Percentiles rank a stretch among this genome's conserved stretches.
phyloP scores from a whole-genome alignment of 2,888 invertebrate genomes.

The Sarcophaga carnaria region DNA sequence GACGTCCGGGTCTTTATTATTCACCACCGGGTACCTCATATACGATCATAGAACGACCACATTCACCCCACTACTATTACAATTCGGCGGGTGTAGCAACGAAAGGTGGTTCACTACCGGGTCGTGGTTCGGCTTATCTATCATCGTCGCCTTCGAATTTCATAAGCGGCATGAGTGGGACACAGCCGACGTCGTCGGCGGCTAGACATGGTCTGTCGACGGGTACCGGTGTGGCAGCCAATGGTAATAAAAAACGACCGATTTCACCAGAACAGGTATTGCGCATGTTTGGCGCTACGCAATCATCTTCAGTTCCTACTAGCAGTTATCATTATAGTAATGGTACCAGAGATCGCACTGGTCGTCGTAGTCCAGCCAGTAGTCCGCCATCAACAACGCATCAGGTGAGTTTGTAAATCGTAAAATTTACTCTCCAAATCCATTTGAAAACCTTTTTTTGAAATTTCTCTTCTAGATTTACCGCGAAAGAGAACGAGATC shows the following conservation, averaged over 20 bases:
- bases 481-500: slow-evolving; percentile 83
- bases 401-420: slow-evolving; percentile 83
- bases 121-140: slow-evolving; percentile 86
- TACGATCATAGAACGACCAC: slow-evolving; percentile 92
- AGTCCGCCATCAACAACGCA: slow-evolving; percentile 91
- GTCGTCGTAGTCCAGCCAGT: slow-evolving; percentile 86
- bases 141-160: slow-evolving; percentile 85
- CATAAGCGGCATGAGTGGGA: slow-evolving; percentile 83
- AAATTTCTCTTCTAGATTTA: slow-evolving; percentile 82
- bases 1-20: slow-evolving; percentile 89
- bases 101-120: slow-evolving; percentile 81
- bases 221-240: slow-evolving; percentile 71
- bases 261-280: slow-evolving; percentile 93
- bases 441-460: not conserved
- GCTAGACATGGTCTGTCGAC: slow-evolving; percentile 81
- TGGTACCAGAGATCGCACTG: slow-evolving; percentile 80
- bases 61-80: slow-evolving; percentile 85
- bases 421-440: not conserved
- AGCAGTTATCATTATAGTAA: slow-evolving; percentile 82
- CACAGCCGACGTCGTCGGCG: slow-evolving; percentile 79
- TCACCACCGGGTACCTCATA: slow-evolving; percentile 94
- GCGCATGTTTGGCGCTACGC: slow-evolving; percentile 85
- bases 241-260: slow-evolving; percentile 86
- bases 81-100: slow-evolving; percentile 81
- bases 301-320: slow-evolving; percentile 83